phyloP scores from a whole-genome alignment of 2,888 invertebrate genomes.

The Colostygia pectinataria region DNA sequence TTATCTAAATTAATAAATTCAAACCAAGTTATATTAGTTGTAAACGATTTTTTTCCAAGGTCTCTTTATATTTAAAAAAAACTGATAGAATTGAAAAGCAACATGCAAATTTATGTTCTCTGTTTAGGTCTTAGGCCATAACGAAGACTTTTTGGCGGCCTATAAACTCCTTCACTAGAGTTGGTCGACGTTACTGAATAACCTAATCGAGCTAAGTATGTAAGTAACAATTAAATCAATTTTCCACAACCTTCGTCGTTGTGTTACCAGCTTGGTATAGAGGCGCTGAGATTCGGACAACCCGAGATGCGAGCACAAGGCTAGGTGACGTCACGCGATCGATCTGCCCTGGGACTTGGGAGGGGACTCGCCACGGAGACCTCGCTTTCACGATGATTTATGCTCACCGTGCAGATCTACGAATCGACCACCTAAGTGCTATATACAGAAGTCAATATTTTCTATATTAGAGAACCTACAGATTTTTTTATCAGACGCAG shows the following conservation, averaged over 20 bases:
- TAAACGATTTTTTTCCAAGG: too few species aligned
- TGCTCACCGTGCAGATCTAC: conserved; percentile 19
- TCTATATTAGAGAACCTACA: background rate
- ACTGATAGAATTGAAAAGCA: too few species aligned
- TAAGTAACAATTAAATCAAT: conserved; percentile 12
- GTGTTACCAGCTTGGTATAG: conserved; percentile 24
- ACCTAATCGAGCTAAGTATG: too few species aligned
- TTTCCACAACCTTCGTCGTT: conserved; percentile 27
- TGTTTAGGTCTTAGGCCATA: too few species aligned
- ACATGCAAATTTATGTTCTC: too few species aligned
- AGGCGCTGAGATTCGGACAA: conserved; percentile 32
- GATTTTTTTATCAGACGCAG: too few species aligned
- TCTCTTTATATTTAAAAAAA: too few species aligned
- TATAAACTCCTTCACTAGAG: too few species aligned
- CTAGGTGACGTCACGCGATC: conserved; percentile 78
- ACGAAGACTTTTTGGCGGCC: too few species aligned
- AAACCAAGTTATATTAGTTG: too few species aligned
- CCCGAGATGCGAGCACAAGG: conserved; percentile 49
- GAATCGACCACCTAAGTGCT: conserved; percentile 12
- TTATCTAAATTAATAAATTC: too few species aligned
- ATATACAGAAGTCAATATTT: conserved; percentile 1
- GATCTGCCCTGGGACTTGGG: conserved; percentile 45
- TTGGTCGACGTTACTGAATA: too few species aligned
- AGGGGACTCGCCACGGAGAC: conserved; percentile 24
- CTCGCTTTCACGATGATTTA: conserved; percentile 26